Evolutionary conservation across 2,113 vertebrate genomes (phyloP).

Genomic region (Cyanistes caeruleus): DNA sequence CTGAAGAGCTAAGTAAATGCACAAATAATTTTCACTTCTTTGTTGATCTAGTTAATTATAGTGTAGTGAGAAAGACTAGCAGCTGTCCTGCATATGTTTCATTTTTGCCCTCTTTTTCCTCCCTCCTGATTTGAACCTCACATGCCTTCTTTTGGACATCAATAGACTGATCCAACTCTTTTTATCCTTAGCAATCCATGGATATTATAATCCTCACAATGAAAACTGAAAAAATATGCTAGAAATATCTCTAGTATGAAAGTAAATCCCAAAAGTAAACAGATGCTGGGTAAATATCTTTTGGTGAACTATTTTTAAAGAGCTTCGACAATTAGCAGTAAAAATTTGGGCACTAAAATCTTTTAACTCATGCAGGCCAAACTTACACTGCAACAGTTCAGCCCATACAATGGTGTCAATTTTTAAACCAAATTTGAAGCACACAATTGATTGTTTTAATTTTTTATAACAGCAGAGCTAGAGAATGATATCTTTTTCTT

Average conservation of each 20-base stretch:
- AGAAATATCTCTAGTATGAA: neutral
- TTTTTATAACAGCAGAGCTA: neutral
- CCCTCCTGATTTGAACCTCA: neutral
- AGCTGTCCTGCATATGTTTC: neutral
- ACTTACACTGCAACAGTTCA: neutral
- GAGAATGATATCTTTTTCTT: neutral
- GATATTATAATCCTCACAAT: neutral
- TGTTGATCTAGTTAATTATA: neutral
- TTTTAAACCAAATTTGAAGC: neutral
- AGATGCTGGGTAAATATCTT: neutral
- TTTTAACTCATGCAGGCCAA: neutral
- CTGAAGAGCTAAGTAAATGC: neutral
- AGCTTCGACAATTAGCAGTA: neutral
- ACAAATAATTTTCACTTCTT: neutral
- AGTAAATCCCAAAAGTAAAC: conserved; percentile 10
- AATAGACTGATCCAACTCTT: neutral
- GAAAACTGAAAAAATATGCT: neutral
- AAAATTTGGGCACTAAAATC: neutral
- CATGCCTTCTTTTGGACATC: neutral
- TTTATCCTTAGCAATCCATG: neutral
- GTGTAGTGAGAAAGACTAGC: neutral
- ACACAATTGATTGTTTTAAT: neutral
- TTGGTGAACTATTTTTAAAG: neutral
- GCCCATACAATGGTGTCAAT: neutral
- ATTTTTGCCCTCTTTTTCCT: neutral